Evolutionary conservation across 2,888 invertebrate species (phyloP).

Genomic region (Spodoptera picta): DNA sequence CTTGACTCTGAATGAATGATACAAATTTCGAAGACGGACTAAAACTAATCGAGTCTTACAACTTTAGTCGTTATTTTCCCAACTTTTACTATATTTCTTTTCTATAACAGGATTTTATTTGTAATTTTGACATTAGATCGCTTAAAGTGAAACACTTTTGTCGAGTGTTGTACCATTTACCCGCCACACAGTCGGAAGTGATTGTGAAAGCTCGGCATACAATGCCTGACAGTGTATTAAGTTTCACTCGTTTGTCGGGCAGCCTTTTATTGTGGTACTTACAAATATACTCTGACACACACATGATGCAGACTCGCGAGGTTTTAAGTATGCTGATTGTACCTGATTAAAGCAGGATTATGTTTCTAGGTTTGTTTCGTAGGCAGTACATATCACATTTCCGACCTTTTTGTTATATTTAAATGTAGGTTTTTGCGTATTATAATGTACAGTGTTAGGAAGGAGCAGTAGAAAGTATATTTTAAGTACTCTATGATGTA

Average conservation of each 20-base stretch:
- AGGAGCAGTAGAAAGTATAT: too few species aligned
- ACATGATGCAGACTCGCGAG: conserved; percentile 3
- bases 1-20: conserved; percentile 11
- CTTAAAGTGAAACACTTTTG: conserved; percentile 24
- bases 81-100: too few species aligned
- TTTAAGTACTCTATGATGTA: too few species aligned
- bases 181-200: conserved; percentile 58
- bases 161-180: conserved; percentile 41
- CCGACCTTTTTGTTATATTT: too few species aligned
- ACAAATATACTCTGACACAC: conserved; percentile 19
- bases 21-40: conserved; percentile 2
- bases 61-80: too few species aligned
- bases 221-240: conserved; percentile 63
- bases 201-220: conserved; percentile 66
- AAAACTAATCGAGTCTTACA: too few species aligned
- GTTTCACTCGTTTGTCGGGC: conserved; percentile 62
- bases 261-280: conserved; percentile 46
- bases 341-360: background rate
- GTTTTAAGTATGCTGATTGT: background rate
- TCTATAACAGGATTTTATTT: background rate
- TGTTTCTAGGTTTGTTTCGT: background rate
- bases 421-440: too few species aligned
- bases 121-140: conserved; percentile 9
- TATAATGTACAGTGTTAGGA: too few species aligned
- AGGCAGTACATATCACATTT: too few species aligned